These are phyloP conservation scores for Atethmia centrago DNA, from an alignment of 2,888 invertebrate genomes.

Conservation along the genomic window DNA sequence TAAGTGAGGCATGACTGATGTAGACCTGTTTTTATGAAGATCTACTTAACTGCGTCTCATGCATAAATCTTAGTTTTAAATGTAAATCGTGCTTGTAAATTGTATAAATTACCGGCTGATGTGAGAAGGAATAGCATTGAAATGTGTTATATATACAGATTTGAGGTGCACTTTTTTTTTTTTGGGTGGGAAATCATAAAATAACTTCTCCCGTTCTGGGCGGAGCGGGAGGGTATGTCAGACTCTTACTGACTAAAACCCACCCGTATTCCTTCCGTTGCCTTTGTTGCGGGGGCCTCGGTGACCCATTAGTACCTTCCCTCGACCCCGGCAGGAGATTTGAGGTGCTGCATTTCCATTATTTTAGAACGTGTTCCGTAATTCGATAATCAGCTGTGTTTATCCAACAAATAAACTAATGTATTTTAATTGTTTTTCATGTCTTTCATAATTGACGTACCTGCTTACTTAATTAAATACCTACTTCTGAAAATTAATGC, in stretches of 20 bases:
- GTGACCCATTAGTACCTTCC: too few relatives aligned
- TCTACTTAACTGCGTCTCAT: constrained; percentile 45
- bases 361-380: neutral
- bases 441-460: neutral
- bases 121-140: constrained; percentile 8
- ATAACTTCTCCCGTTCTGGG: too few relatives aligned
- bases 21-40: constrained; percentile 46
- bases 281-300: too few relatives aligned
- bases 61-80: constrained; percentile 47
- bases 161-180: too few relatives aligned
- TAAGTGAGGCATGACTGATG: constrained; percentile 55
- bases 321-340: too few relatives aligned
- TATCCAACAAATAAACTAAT: neutral
- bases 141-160: neutral
- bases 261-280: too few relatives aligned
- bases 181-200: too few relatives aligned
- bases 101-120: constrained; percentile 44
- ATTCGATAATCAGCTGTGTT: neutral
- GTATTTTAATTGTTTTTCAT: neutral
- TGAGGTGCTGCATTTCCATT: too few relatives aligned
- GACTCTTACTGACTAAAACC: too few relatives aligned
- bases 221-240: too few relatives aligned
- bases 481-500: neutral
- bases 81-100: constrained; percentile 52
- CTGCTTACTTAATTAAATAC: neutral